Conservation (phyloP, 1,140 invertebrate genomes). For the Sminthurides bifidus region DNA sequence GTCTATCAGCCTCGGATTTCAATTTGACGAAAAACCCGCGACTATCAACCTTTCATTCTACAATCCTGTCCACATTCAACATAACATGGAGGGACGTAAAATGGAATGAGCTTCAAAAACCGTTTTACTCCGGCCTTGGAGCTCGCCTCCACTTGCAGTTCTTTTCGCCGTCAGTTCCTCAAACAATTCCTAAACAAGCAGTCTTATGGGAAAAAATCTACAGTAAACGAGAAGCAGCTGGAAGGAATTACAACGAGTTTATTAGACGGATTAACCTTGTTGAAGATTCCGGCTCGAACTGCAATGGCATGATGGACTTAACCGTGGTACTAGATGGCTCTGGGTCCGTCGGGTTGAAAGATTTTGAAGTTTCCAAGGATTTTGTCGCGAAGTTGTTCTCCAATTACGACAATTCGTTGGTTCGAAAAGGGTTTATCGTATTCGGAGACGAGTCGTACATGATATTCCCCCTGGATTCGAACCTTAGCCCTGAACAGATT, state of each 20-base stretch:
- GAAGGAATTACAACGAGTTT: too few species aligned
- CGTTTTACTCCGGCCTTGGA: slow-evolving; percentile 3
- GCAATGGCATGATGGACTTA: slow-evolving; percentile 4
- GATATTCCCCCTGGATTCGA: background rate
- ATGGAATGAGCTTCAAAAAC: background rate
- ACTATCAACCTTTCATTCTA: background rate
- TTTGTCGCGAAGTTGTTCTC: background rate
- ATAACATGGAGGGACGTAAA: background rate
- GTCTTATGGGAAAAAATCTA: background rate
- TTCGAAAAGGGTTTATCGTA: background rate
- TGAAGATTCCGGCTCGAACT: background rate
- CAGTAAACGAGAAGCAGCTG: too few species aligned
- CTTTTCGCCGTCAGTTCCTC: background rate
- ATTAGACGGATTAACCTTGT: background rate
- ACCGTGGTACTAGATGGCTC: background rate
- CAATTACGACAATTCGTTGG: background rate
- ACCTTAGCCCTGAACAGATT: background rate
- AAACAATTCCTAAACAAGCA: background rate
- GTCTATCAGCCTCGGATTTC: background rate
- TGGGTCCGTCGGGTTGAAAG: background rate
- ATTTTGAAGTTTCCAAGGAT: background rate
- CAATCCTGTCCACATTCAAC: background rate
- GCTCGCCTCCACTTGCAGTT: background rate
- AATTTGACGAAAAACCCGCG: background rate
- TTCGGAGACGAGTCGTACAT: background rate